Evolutionary conservation across 1,140 invertebrate species (phyloP).

Genomic region (Metopolophium dirhodum): DNA sequence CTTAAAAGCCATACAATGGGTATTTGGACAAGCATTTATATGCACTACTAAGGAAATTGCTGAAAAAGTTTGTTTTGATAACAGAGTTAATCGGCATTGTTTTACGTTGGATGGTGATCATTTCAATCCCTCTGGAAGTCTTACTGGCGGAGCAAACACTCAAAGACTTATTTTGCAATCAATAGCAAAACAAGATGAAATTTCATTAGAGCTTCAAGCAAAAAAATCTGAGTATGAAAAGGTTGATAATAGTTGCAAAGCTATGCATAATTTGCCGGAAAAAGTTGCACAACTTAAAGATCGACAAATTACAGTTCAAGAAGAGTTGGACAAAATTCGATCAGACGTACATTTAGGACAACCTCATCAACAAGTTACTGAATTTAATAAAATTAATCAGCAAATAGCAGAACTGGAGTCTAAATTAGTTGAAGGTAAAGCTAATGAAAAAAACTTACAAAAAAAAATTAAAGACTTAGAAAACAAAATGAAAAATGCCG

Average conservation of each 20-base stretch:
- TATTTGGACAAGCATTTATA: conserved; percentile 87
- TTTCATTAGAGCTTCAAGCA: conserved; percentile 12
- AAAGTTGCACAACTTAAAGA: conserved; percentile 19
- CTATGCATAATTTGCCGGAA: conserved; percentile 2
- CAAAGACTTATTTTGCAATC: conserved; percentile 37
- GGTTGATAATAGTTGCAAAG: conserved; percentile 28
- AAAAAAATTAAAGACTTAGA: conserved; percentile 47
- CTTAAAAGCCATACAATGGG: conserved; percentile 82
- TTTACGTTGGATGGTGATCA: conserved; percentile 94
- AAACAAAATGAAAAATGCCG: conserved; percentile 49
- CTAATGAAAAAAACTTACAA: conserved; percentile 42
- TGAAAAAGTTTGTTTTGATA: conserved; percentile 80
- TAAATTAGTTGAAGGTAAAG: conserved; percentile 23
- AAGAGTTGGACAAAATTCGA: conserved; percentile 18
- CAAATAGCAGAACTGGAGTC: conserved; percentile 12
- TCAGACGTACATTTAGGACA: conserved; percentile 53
- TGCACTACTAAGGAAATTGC: conserved; percentile 83
- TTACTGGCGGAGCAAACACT: conserved; percentile 72
- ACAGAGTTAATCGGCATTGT: conserved; percentile 75
- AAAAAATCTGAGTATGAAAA: conserved; percentile 16
- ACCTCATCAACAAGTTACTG: conserved; percentile 55
- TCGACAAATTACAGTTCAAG: conserved; percentile 19
- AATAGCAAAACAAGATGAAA: conserved; percentile 46
- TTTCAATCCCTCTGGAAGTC: conserved; percentile 85
- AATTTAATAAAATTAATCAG: conserved; percentile 49